Conservation (phyloP, 2,113 vertebrate species). For the Psittacus erithacus region DNA sequence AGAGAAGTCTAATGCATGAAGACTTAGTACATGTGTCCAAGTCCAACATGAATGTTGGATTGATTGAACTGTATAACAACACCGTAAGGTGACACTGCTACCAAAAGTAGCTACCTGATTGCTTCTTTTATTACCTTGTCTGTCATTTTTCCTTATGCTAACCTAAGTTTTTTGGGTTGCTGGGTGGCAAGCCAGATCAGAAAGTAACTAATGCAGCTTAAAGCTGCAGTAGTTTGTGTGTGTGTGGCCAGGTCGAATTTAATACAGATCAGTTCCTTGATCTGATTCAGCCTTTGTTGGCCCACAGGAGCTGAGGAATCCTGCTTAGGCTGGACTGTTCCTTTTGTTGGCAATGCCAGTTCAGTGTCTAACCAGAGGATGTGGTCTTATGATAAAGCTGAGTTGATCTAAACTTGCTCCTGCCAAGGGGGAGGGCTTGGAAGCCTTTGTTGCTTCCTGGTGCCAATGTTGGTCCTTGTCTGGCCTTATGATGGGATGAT, state of each 20-base stretch:
- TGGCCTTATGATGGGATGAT: background rate
- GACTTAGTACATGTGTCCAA: background rate
- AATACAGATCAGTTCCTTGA: background rate
- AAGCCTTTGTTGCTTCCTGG: background rate
- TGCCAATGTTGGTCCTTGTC: background rate
- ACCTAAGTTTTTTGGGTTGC: background rate
- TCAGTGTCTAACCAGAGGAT: constrained; percentile 5
- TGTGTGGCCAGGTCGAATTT: background rate
- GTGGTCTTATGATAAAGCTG: background rate
- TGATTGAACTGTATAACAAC: background rate
- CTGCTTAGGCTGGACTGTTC: background rate
- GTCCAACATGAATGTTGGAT: background rate
- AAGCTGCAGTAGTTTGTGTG: background rate
- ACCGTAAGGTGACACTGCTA: background rate
- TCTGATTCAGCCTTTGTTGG: background rate
- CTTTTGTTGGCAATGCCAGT: background rate
- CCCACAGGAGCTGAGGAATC: background rate
- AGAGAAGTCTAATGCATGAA: background rate
- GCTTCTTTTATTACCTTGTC: background rate
- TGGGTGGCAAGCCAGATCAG: background rate
- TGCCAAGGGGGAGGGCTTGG: background rate
- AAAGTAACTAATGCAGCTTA: background rate
- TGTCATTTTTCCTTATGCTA: background rate
- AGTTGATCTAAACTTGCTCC: background rate
- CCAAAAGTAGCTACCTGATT: background rate